phyloP scores from a whole-genome alignment of 2,113 vertebrate genomes.

The Polypterus senegalus region DNA sequence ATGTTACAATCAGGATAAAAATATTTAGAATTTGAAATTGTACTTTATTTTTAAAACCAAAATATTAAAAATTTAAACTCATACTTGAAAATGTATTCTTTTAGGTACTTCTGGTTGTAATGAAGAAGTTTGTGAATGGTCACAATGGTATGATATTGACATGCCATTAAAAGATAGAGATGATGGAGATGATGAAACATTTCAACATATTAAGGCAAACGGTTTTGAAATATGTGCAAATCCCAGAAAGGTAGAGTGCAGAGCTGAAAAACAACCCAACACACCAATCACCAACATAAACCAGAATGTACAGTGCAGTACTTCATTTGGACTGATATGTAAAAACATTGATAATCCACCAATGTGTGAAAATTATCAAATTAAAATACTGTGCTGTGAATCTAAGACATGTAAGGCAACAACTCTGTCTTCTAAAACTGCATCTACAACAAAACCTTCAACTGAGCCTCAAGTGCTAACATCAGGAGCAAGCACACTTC shows the following conservation, averaged over 20 bases:
- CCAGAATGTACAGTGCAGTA: not conserved
- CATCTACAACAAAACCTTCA: too few species aligned
- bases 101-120: too few species aligned
- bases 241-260: not conserved
- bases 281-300: not conserved
- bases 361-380: conserved; percentile 4
- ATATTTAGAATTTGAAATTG: too few species aligned
- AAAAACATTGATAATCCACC: not conserved
- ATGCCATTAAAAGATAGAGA: not conserved
- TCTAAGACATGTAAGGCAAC: not conserved
- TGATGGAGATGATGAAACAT: conserved; percentile 7
- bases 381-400: conserved; percentile 4
- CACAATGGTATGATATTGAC: conserved; percentile 1
- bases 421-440: too few species aligned
- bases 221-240: conserved; percentile 2
- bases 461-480: too few species aligned
- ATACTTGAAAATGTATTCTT: too few species aligned
- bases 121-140: not conserved
- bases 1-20: too few species aligned
- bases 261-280: conserved; percentile 4
- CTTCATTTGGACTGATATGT: conserved; percentile 2
- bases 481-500: not conserved
- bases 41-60: too few species aligned
- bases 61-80: too few species aligned
- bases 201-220: not conserved